Percentiles rank a stretch among this genome's conserved stretches.
phyloP scores from a whole-genome alignment of 1,140 invertebrate species.

The Eriocheir sinensis region DNA sequence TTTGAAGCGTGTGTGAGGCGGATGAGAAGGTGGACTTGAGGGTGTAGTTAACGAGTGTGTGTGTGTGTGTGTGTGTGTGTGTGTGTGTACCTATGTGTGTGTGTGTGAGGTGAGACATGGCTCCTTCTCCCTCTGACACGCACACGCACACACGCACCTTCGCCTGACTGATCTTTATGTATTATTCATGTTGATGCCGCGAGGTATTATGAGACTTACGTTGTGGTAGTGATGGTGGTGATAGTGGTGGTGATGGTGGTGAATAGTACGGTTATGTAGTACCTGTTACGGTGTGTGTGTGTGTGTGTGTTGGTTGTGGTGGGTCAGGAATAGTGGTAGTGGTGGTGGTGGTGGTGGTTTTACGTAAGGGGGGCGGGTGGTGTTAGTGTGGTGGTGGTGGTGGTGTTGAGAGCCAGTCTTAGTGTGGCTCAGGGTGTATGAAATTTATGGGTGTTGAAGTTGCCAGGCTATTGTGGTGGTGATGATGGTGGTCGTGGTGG shows the following conservation, averaged over 20 bases:
- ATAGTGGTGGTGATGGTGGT: neutral
- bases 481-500: neutral
- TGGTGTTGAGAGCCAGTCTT: neutral
- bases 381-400: neutral
- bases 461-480: neutral
- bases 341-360: neutral
- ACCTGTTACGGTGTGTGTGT: neutral
- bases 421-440: no score
- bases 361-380: neutral
- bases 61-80: no score
- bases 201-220: no score
- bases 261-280: constrained; percentile 9
- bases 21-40: no score
- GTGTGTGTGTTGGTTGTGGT: neutral
- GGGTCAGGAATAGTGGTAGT: neutral
- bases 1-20: neutral
- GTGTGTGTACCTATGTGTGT: no score
- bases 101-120: neutral
- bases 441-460: neutral
- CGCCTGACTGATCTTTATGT: no score
- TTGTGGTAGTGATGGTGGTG: neutral
- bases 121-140: no score
- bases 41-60: no score
- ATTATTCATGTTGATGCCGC: neutral
- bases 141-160: no score